These are phyloP conservation scores for Dendrolimus kikuchii DNA, from an alignment of 1,140 invertebrate species.

Conservation along the genomic window DNA sequence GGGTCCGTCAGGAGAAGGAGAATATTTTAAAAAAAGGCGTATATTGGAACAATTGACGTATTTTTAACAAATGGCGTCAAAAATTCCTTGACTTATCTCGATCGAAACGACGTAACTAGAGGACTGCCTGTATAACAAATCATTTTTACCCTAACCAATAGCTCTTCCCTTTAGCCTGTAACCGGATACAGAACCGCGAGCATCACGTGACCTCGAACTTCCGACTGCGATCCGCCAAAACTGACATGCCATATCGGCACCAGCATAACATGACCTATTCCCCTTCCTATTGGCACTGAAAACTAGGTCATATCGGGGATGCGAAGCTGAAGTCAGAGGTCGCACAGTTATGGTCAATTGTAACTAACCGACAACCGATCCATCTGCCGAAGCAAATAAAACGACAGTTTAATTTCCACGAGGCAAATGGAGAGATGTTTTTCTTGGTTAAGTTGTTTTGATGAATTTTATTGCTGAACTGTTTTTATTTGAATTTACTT, in stretches of 20 bases:
- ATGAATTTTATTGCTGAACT: no score
- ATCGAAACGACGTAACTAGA: no score
- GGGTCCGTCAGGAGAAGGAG: no score
- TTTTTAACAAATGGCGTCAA: no score
- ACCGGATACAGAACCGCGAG: conserved; percentile 20
- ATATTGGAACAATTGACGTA: no score
- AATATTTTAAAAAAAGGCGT: no score
- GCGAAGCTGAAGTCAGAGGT: background rate
- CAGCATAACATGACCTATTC: conserved; percentile 1
- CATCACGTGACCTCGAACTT: conserved; percentile 30
- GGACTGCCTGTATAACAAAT: no score
- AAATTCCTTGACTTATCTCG: no score
- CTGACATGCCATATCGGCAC: conserved; percentile 23
- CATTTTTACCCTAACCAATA: no score
- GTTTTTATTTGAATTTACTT: no score
- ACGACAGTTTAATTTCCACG: conserved; percentile 22
- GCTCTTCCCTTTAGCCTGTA: conserved; percentile 6
- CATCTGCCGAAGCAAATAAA: conserved; percentile 23
- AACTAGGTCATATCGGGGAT: background rate
- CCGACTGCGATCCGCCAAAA: conserved; percentile 28
- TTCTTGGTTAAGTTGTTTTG: background rate
- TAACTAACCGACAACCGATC: conserved; percentile 17
- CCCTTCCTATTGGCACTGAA: background rate
- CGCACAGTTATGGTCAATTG: conserved; percentile 8
- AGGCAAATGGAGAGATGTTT: conserved; percentile 8